Evolutionary conservation across 2,888 invertebrate genomes (phyloP), one percentile per base, ranked within the genome.

Genomic region (Cantharis nigra): DNA sequence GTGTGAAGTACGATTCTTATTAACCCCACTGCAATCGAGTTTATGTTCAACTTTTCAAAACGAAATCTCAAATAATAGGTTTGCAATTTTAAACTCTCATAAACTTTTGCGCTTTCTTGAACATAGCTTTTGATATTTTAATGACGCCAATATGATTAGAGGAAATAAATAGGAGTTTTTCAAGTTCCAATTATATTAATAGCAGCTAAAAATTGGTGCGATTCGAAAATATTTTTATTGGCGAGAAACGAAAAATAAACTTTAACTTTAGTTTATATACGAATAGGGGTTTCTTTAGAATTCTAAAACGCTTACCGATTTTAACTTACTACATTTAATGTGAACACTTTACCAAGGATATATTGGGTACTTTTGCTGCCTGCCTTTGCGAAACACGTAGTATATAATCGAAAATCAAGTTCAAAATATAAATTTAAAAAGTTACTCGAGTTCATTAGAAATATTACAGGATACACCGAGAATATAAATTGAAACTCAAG

Each of bases 1-100:
- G 75, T 75, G 75, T 75, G 75, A 75, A 75, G 75, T 71, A 65
- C 75, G 70, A 70, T 75, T 75, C 75, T 75, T 75, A 75, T 75
- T 75, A 75, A 75, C 75, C 65, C 65, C 70, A 65, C 65, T 75
- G 75, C 75, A 70, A 74, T 74, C 74, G 70, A 70, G 63, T 75
- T 71, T 49, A 71, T 64, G 65, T 64, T 75, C 70, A 71, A 75
- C 75, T 75, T 75, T 64, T 70, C 70, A 70, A 75, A 70, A 70
- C 65, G 70, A 75, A 70, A 73, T 67, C 26, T 63, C 75, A 30
- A 64, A 75, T 75, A 75, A 75, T 75, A 64, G 71, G 18, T 49
- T 65, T 7, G 71, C 71, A 75, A 75, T 75, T 75, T 75, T 70
- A 75, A 75, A 75, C 65, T 71, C 67, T 30, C 33, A 26, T 64